Evolutionary conservation across 2,888 invertebrate species (phyloP).

Genomic region (Rapana venosa): DNA sequence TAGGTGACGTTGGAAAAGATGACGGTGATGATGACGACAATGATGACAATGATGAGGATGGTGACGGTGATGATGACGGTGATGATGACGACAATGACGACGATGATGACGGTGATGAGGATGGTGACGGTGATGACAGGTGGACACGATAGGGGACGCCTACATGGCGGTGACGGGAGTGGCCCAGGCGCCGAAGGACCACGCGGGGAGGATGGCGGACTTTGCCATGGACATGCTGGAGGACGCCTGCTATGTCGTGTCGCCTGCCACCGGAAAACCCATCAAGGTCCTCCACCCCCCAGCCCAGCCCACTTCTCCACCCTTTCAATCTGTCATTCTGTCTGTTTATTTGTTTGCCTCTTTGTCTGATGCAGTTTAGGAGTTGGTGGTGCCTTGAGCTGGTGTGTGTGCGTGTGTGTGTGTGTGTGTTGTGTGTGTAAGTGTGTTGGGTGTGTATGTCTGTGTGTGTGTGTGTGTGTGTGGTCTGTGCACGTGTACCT

Average conservation of each 20-base stretch:
- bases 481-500: constrained; percentile 11
- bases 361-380: background rate
- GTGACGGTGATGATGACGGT: background rate
- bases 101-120: background rate
- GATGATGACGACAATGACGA: background rate
- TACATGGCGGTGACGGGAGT: constrained; percentile 42
- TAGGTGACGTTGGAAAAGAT: background rate
- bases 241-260: constrained; percentile 61
- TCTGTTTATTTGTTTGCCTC: background rate
- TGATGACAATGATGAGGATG: background rate
- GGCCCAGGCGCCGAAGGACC: constrained; percentile 59
- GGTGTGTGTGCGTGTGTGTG: background rate
- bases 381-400: background rate
- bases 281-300: constrained; percentile 56
- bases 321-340: background rate
- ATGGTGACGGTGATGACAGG: constrained; percentile 4
- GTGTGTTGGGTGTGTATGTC: background rate
- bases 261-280: constrained; percentile 62
- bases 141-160: background rate
- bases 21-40: background rate
- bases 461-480: background rate
- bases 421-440: constrained; percentile 7
- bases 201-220: constrained; percentile 68
- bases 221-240: constrained; percentile 70
- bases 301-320: no score